Percentiles rank a stretch among this genome's conserved stretches.
These are phyloP conservation scores for Pheucticus melanocephalus DNA, from an alignment of 2,113 vertebrate genomes.

Conservation along the genomic window DNA sequence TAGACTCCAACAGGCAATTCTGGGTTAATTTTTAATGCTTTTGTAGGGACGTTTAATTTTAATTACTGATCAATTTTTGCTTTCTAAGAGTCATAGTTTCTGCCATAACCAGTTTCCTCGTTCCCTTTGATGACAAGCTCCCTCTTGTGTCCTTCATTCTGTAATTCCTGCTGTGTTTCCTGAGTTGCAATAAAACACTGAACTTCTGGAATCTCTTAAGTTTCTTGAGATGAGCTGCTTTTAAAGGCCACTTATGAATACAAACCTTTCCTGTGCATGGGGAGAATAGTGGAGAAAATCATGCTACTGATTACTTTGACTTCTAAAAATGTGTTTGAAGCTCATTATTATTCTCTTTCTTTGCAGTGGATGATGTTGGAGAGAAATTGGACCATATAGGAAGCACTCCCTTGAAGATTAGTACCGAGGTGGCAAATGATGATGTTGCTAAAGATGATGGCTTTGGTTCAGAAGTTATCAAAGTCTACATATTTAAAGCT, in stretches of 20 bases:
- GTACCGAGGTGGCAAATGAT: slow-evolving; percentile 88
- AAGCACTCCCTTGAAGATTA: slow-evolving; percentile 92
- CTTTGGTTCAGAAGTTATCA: slow-evolving; percentile 95
- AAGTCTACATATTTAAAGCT: slow-evolving; percentile 99
- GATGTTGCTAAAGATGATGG: slow-evolving; percentile 90
- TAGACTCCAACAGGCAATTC: neutral
- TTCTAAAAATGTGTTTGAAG: neutral
- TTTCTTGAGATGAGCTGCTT: neutral
- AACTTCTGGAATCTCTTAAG: neutral
- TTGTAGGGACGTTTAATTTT: neutral
- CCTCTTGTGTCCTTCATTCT: neutral
- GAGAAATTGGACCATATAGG: slow-evolving; percentile 95
- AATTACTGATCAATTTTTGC: neutral
- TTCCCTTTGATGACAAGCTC: neutral
- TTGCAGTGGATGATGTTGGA: slow-evolving; percentile 95
- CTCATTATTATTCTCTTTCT: slow-evolving; percentile 34
- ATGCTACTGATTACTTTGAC: neutral
- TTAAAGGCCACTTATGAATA: neutral
- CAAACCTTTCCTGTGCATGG: neutral
- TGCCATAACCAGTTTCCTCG: neutral
- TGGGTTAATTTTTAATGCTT: neutral
- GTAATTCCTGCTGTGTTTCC: neutral
- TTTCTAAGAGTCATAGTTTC: neutral
- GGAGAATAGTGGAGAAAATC: neutral
- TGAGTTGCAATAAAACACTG: neutral